A percentile compares a stretch with the other conserved stretches of the same genome.
phyloP scores from a whole-genome alignment of 2,113 vertebrate species.

The Cichladusa arquata region DNA sequence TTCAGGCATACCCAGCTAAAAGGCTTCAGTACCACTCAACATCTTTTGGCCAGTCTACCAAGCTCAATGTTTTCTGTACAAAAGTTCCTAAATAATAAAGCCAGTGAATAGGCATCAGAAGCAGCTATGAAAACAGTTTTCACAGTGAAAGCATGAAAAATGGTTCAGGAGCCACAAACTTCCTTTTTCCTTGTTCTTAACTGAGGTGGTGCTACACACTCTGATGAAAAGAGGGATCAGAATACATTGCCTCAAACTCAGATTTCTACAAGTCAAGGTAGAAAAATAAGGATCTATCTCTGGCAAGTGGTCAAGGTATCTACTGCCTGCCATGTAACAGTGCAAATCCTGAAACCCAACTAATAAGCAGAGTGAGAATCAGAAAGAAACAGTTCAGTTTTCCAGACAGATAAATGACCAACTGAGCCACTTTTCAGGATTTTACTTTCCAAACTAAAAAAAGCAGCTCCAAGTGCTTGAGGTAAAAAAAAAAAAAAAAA shows the following conservation, averaged over 20 bases:
- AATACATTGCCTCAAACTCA: background rate
- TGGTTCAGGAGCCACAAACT: background rate
- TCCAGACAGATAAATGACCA: background rate
- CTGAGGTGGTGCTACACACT: background rate
- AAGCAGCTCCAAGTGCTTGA: background rate
- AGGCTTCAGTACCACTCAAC: background rate
- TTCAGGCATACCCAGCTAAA: background rate
- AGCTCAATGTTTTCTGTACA: background rate
- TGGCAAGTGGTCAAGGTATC: background rate
- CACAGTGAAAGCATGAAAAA: background rate
- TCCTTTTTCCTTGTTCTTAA: background rate
- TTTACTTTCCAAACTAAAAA: conserved; percentile 4
- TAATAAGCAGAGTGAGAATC: background rate
- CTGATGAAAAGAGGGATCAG: background rate
- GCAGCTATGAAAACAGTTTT: background rate
- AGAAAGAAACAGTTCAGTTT: background rate
- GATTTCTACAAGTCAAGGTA: background rate
- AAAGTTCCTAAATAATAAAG: background rate
- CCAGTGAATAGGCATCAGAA: background rate
- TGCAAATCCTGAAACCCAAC: background rate
- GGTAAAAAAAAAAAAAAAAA: background rate
- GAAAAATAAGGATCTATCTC: background rate
- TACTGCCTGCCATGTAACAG: background rate
- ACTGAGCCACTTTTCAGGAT: background rate
- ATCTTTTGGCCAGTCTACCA: background rate